phyloP scores from a whole-genome alignment of 2,797 vertebrate species.

The Nannoperca australis region DNA sequence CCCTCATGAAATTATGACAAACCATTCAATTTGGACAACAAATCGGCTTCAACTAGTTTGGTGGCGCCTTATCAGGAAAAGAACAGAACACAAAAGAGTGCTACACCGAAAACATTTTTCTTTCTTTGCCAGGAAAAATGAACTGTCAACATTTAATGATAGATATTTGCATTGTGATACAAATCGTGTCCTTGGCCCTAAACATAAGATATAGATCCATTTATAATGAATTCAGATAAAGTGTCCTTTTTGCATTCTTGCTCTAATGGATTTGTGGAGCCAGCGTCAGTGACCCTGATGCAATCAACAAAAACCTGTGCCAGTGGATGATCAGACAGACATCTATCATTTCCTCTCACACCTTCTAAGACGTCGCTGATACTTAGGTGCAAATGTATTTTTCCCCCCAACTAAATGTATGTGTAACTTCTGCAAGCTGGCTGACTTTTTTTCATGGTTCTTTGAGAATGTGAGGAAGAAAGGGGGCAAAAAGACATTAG shows the following conservation, averaged over 20 bases:
- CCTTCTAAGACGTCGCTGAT: slow-evolving; percentile 76
- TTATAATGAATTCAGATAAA: slow-evolving; percentile 90
- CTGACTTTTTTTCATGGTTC: slow-evolving; percentile 76
- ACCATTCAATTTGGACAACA: slow-evolving; percentile 83
- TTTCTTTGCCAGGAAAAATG: slow-evolving; percentile 89
- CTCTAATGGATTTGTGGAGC: slow-evolving; percentile 85
- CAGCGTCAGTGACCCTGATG: slow-evolving; percentile 85
- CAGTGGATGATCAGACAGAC: slow-evolving; percentile 78
- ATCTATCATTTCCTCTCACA: slow-evolving; percentile 84
- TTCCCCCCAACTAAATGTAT: slow-evolving; percentile 70
- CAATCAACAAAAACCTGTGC: slow-evolving; percentile 82
- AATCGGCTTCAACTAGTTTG: slow-evolving; percentile 78
- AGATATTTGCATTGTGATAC: slow-evolving; percentile 91
- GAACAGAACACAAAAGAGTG: slow-evolving; percentile 62
- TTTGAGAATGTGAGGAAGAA: slow-evolving; percentile 76
- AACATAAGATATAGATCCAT: slow-evolving; percentile 90
- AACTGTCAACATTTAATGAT: slow-evolving; percentile 90
- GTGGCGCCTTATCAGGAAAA: slow-evolving; percentile 63
- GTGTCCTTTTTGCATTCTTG: slow-evolving; percentile 84
- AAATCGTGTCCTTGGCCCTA: slow-evolving; percentile 90
- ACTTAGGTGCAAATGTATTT: slow-evolving; percentile 73
- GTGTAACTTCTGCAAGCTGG: slow-evolving; percentile 75
- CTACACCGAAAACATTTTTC: slow-evolving; percentile 84
- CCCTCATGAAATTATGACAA: slow-evolving; percentile 77
- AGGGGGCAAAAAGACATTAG: slow-evolving; percentile 87